phyloP scores from a whole-genome alignment of 1,140 invertebrate species.

The Drosophila nebulosa region DNA sequence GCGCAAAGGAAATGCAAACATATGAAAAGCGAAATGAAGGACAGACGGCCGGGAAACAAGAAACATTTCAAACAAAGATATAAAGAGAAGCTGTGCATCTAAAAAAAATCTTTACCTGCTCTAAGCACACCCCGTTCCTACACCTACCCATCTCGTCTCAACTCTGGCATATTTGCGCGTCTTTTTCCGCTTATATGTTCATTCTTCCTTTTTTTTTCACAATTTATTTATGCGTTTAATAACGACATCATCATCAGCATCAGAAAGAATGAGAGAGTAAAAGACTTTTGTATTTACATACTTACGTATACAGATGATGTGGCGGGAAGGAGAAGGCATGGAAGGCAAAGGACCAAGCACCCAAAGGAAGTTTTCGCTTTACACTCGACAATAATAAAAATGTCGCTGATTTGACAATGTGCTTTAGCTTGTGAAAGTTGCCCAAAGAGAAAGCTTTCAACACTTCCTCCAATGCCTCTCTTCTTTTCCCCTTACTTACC shows the following conservation, averaged over 20 bases:
- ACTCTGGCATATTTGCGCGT: slow-evolving; percentile 4
- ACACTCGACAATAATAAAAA: slow-evolving; percentile 64
- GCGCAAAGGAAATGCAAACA: slow-evolving; percentile 47
- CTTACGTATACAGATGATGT: slow-evolving; percentile 4
- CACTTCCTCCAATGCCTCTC: not conserved
- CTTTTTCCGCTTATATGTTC: slow-evolving; percentile 32
- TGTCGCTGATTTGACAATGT: slow-evolving; percentile 79
- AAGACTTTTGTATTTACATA: slow-evolving; percentile 22
- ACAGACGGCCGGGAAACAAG: slow-evolving; percentile 25
- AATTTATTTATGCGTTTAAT: slow-evolving; percentile 80
- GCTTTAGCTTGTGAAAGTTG: slow-evolving; percentile 52
- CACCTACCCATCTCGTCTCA: not conserved
- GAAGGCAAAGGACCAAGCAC: not conserved
- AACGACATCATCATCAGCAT: slow-evolving; percentile 74
- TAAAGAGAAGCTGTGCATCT: slow-evolving; percentile 40
- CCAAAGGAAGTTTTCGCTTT: slow-evolving; percentile 7
- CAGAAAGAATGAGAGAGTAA: slow-evolving; percentile 10
- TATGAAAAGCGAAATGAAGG: slow-evolving; percentile 7
- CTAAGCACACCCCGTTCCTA: no score
- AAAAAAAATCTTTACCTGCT: slow-evolving; percentile 22
- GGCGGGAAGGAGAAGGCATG: not conserved
- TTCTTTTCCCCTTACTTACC: not conserved
- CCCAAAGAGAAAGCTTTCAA: slow-evolving; percentile 36
- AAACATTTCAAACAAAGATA: slow-evolving; percentile 45
- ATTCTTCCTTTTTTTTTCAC: slow-evolving; percentile 45